These are phyloP conservation scores for Siderastrea radians DNA, from an alignment of 92 coral and sea anemone species.

Conservation along the genomic window DNA sequence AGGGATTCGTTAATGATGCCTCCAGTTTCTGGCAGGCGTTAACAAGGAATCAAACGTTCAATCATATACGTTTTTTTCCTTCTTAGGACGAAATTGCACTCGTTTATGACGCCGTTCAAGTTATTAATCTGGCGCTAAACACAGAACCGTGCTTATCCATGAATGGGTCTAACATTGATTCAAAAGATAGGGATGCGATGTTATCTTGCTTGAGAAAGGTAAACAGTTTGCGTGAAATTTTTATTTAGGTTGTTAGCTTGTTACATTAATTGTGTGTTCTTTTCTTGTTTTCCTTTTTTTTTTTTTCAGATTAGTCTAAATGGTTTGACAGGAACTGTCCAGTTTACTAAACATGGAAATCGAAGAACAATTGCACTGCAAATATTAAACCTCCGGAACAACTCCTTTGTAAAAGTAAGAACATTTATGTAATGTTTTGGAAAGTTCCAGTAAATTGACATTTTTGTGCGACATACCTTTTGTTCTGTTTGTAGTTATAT, in stretches of 20 bases:
- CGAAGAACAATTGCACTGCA: slow-evolving; percentile 57
- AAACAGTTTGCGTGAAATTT: background rate
- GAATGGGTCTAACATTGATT: too few relatives aligned
- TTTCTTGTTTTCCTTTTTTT: background rate
- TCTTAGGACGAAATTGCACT: too few relatives aligned
- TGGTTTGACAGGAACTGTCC: slow-evolving; percentile 54
- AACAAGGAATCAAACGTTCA: background rate
- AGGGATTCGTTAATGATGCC: too few relatives aligned
- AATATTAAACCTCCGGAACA: slow-evolving; percentile 51
- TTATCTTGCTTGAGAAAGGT: background rate
- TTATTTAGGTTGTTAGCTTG: too few relatives aligned
- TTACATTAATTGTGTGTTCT: too few relatives aligned
- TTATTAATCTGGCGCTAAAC: background rate
- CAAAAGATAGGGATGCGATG: background rate
- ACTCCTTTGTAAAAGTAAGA: slow-evolving; percentile 32
- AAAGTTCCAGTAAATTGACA: too few relatives aligned
- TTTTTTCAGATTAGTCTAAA: slow-evolving; percentile 18
- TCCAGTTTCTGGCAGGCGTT: too few relatives aligned
- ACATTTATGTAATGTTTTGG: background rate
- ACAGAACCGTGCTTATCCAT: background rate
- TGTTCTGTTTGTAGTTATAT: background rate
- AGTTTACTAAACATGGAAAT: slow-evolving; percentile 55
- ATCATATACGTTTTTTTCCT: background rate
- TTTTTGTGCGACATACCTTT: too few relatives aligned
- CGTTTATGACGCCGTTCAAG: too few relatives aligned